Base-by-base conservation (phyloP, 2,888 invertebrate species). In the Stenichneumon culpator region DNA sequence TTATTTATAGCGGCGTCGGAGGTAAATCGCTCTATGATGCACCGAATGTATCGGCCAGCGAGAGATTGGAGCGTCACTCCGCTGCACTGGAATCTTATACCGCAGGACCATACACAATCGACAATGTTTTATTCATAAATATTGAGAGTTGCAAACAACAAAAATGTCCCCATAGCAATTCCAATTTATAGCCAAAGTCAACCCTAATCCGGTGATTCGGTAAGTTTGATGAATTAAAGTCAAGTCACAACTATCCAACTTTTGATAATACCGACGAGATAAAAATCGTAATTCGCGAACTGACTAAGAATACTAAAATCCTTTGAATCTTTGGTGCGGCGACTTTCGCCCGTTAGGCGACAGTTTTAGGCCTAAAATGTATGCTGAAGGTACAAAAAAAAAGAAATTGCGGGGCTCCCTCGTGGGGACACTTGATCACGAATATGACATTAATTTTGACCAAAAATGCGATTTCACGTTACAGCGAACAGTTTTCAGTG, bases 261-360 rank as follows among this genome's bases (percentile, higher is more conserved):
- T 39, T 39, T 2, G 11, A 39, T 39, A 16, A 52, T 16, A 2
- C 3, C 52, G 1, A 9, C 44, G 6, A 7, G 19, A 54, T n/a
- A 22, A 54, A 19, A 4, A 54, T 19, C 7, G 19, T 19, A 6
- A 19, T 22, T 7, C 52, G 7, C 9, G 22, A n/a, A 19, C 19
- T 2, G 44, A 75, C n/a, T 32, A 16, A 36, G 7, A 75, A 4
- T 19, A 14, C 22, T 68, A 25, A 47, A 19, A 54, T 72, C n/a
- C 36, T 7, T 57, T 57, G 36, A 22, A 25, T 78, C 68, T 63
- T 74, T 98, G 98, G 98, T 88, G 99, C 99, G 47, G 99, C 99
- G 73, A 99, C 44, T 4, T 47, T 47, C 44, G 99, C 99, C 67
- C 96, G 99, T 82, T n/a, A n/a, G n/a, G n/a, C n/a, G n/a, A n/a